Base-by-base conservation (phyloP, 2,888 invertebrate genomes). In the Cremastinae sp. region DNA sequence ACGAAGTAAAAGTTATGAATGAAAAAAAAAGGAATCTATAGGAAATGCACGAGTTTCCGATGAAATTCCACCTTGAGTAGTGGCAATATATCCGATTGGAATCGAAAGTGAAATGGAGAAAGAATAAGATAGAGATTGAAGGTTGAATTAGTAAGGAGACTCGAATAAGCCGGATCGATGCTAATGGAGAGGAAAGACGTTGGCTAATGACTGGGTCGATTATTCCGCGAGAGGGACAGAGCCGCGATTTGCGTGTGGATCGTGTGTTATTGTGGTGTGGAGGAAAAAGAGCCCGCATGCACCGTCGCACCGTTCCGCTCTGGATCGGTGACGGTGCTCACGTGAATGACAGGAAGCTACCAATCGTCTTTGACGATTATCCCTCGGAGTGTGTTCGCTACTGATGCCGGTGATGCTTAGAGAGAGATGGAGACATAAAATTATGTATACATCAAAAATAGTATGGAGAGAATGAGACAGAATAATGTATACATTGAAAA, bases 361-460 rank as follows among this genome's bases (percentile, higher is more conserved):
- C 89, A 89, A 89, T 89, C 89, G 89, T 88, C 89, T 89, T 88
- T 84, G 82, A 80, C 87, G 88, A 88, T 89, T 89, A 88, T 88
- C 87, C 87, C 85, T 84, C 84, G 36, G 75, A 75, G 75, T 68
- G 58, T 81, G 79, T 74, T 76, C 76, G 43, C 16, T 41, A 66
- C 51, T 72, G 69, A 62, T 74, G 58, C 68, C 68, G 72, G 64
- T 72, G 68, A 75, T 72, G 71, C 70, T 65, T 68, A 79, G 77
- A 69, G 59, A 69, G 58, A 69, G 74, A 64, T 74, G 61, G 65
- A 28, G 28, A 28, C 5, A 28, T 2, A 28, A 28, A 28, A 28
- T 28, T 28, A 28, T 28, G 28, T 28, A 28, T 28, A 28, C 28
- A 28, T 28, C 28, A 28, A 28, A 28, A 28, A 28, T 28, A 3